Conservation (phyloP, 2,888 invertebrate genomes). For the Vannuccia rotundouncinata region DNA sequence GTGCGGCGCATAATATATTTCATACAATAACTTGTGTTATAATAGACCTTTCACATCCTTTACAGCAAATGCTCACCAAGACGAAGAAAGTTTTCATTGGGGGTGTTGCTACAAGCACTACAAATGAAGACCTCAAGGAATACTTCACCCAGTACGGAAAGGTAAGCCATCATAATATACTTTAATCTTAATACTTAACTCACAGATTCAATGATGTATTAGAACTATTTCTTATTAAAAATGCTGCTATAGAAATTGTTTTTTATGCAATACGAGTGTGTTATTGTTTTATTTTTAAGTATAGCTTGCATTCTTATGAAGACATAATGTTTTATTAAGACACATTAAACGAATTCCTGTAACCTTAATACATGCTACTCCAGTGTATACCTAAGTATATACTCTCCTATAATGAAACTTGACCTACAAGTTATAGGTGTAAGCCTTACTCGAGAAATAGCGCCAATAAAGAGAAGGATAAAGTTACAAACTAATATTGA, state of each 20-base stretch:
- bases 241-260: too few species aligned
- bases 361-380: too few species aligned
- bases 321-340: too few species aligned
- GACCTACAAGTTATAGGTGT: not conserved
- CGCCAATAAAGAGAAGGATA: not conserved
- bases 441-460: not conserved
- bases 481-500: not conserved
- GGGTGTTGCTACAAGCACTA: slow-evolving; percentile 96
- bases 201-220: too few species aligned
- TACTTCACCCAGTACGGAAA: slow-evolving; percentile 99
- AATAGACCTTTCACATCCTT: too few species aligned
- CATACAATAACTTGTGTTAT: not conserved
- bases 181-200: not conserved
- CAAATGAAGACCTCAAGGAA: slow-evolving; percentile 97
- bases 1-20: not conserved
- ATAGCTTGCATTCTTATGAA: too few species aligned
- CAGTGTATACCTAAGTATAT: too few species aligned
- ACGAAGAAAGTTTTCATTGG: slow-evolving; percentile 99
- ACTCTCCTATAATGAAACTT: not conserved
- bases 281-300: too few species aligned
- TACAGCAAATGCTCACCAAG: slow-evolving; percentile 92
- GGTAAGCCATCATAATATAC: slow-evolving; percentile 65
- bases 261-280: too few species aligned
- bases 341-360: too few species aligned
- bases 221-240: too few species aligned